These are phyloP conservation scores for Hermaeophaga mercurialis DNA, from an alignment of 2,888 invertebrate genomes.

Conservation along the genomic window DNA sequence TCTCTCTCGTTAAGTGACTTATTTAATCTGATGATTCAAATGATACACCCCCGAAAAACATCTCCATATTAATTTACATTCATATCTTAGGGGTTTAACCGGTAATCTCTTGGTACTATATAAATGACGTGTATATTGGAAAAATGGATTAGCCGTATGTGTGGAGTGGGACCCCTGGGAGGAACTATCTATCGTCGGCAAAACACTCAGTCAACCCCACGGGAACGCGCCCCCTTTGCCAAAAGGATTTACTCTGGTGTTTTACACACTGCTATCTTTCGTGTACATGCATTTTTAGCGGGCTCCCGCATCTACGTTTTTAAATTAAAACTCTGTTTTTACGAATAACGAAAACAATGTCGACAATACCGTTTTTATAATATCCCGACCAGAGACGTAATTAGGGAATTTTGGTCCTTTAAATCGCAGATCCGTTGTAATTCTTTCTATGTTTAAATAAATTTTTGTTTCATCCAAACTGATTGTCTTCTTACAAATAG, in stretches of 20 bases:
- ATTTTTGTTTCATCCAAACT: too few species aligned
- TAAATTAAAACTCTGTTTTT: conserved; percentile 31
- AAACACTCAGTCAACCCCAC: conserved; percentile 50
- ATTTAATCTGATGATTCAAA: conserved; percentile 26
- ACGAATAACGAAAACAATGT: conserved; percentile 22
- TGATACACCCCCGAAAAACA: conserved; percentile 26
- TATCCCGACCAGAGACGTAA: conserved; percentile 6
- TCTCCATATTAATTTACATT: conserved; percentile 41
- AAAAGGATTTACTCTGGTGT: conserved; percentile 40
- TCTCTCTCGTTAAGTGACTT: conserved; percentile 1
- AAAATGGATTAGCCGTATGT: conserved; percentile 54
- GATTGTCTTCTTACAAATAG: too few species aligned
- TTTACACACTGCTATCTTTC: conserved; percentile 39
- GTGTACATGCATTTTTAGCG: conserved; percentile 31
- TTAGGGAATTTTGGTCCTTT: conserved; percentile 8
- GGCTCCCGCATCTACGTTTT: conserved; percentile 25
- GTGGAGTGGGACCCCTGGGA: conserved; percentile 52
- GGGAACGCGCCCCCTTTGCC: conserved; percentile 41
- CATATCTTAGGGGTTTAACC: conserved; percentile 42
- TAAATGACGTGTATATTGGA: conserved; percentile 58
- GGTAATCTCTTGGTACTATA: conserved; percentile 51
- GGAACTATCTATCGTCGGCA: conserved; percentile 55
- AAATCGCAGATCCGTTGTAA: too few species aligned
- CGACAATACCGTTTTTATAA: conserved; percentile 25
- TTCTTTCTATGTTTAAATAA: too few species aligned